Percentiles rank a stretch among this genome's conserved stretches.
Evolutionary conservation across 2,113 vertebrate species (phyloP).

Genomic region (Aythya baeri): DNA sequence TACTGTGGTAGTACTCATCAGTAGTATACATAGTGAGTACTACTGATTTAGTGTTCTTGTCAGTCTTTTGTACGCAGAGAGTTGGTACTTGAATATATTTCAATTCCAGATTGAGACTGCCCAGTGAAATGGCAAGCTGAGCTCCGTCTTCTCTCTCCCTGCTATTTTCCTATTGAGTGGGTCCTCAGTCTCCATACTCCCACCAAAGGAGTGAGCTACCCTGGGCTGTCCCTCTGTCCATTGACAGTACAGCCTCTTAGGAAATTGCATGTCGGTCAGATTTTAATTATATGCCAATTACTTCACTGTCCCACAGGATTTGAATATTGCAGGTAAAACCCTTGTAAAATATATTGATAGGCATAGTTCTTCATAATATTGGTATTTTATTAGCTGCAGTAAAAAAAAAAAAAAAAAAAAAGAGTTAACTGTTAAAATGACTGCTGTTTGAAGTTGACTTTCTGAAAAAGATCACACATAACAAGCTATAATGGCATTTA

Average conservation of each 20-base stretch:
- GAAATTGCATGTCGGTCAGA: background rate
- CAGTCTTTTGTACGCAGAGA: background rate
- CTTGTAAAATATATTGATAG: background rate
- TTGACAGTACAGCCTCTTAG: background rate
- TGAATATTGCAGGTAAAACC: background rate
- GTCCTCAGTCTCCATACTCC: background rate
- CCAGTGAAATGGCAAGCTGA: background rate
- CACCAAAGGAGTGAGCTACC: background rate
- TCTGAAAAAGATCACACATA: background rate
- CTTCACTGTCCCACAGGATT: background rate
- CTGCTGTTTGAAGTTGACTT: background rate
- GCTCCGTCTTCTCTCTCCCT: background rate
- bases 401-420: background rate
- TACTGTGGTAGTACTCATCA: too few species aligned
- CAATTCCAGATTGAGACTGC: background rate
- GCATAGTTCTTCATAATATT: background rate
- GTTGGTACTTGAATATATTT: background rate
- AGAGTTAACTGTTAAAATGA: background rate
- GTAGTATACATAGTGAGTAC: background rate
- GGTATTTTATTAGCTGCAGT: background rate
- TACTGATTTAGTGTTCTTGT: background rate
- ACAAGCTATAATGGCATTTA: background rate
- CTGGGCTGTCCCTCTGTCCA: background rate
- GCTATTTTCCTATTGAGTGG: background rate
- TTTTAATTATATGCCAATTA: background rate